Evolutionary conservation across 1,140 invertebrate species (phyloP), one percentile per base, ranked within the genome.

Genomic region (Pygmarrhopalites habei): DNA sequence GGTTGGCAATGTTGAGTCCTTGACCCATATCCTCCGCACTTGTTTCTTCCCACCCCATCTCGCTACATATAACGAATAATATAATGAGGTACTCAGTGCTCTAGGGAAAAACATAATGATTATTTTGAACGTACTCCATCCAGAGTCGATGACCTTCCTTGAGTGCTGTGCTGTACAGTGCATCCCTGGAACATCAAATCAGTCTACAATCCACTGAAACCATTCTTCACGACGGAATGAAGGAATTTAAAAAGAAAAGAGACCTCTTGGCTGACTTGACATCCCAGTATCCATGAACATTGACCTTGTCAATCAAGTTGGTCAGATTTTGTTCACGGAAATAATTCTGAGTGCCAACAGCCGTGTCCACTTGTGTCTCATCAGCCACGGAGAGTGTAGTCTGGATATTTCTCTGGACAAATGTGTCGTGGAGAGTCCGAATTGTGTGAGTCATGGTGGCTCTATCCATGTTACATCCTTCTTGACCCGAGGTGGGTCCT

Each of bases 111-210:
- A n/a, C n/a, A n/a, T n/a, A n/a, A n/a, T n/a, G n/a, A n/a, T n/a
- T n/a, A n/a, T n/a, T 29, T 55, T 62, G 67, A 65, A 70, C 58
- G 60, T 70, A 65, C 44, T 67, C 60, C 68, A 70, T 70, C 68
- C 68, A 70, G 0, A 70, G 41, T 19, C 23, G 10, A 52, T 70
- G 68, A 1, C 60, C 59, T 28, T 60, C 65, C 19, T 29, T 61
- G 26, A 62, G 39, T 19, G 53, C 44, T 4, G 46, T 47, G 2
- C 47, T 57, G 35, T 51, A 62, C 0, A 67, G 41, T n/a, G 59
- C 41, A 60, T 64, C 62, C 29, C 60, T n/a, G n/a, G n/a, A n/a
- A n/a, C n/a, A n/a, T n/a, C n/a, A n/a, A n/a, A n/a, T n/a, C n/a
- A n/a, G n/a, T n/a, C n/a, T n/a, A n/a, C n/a, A n/a, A n/a, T n/a